phyloP scores from a whole-genome alignment of 2,113 vertebrate genomes.

The Empidonax traillii region DNA sequence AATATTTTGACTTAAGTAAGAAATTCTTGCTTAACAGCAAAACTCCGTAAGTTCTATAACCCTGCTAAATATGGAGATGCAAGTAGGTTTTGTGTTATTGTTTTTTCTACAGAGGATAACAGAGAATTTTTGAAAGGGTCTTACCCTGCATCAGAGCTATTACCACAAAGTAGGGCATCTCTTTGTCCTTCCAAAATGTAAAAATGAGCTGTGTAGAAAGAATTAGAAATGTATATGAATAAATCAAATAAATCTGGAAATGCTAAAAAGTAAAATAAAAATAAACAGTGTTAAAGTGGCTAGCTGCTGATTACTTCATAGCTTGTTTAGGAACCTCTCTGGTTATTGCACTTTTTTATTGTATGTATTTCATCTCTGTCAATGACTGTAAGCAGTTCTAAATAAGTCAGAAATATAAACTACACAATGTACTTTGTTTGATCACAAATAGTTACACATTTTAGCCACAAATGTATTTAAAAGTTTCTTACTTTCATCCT shows the following conservation, averaged over 20 bases:
- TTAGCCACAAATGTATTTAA: neutral
- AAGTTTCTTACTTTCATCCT: conserved; percentile 76
- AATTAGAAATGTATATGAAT: conserved; percentile 12
- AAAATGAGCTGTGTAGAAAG: conserved; percentile 76
- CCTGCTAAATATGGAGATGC: neutral
- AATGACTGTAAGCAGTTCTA: neutral
- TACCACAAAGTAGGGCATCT: conserved; percentile 92
- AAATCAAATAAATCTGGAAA: neutral
- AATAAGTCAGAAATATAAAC: neutral
- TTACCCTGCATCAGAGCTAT: conserved; percentile 89
- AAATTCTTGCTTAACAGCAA: neutral
- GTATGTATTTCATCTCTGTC: neutral
- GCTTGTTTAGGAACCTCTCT: neutral
- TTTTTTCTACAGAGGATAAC: neutral
- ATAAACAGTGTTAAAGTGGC: neutral
- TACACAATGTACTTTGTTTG: neutral
- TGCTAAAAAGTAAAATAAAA: neutral
- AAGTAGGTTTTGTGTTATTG: neutral
- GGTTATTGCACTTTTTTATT: neutral
- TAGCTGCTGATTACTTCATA: neutral
- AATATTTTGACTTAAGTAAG: neutral
- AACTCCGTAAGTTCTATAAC: neutral
- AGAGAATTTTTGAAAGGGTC: conserved; percentile 14
- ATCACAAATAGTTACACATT: neutral
- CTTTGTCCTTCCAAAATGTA: conserved; percentile 79